Evolutionary conservation across 2,113 vertebrate genomes (phyloP).

Genomic region (Entomyzon cyanotis): DNA sequence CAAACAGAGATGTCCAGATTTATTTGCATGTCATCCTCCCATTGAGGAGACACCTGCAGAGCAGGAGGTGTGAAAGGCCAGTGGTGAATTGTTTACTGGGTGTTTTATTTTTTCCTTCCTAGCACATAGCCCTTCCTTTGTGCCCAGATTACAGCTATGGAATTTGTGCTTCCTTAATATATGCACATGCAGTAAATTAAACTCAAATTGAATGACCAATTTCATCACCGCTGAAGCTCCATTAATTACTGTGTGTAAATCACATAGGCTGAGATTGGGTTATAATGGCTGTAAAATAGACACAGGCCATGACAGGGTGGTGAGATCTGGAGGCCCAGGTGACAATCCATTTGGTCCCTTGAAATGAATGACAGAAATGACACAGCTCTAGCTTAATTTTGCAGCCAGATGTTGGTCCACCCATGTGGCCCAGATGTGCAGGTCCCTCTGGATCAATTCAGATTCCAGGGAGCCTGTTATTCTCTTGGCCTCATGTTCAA

Average conservation of each 20-base stretch:
- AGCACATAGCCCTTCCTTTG: not conserved
- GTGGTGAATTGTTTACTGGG: not conserved
- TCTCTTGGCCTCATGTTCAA: accelerated
- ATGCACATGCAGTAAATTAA: conserved; percentile 54
- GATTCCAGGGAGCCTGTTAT: not conserved
- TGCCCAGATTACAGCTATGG: not conserved
- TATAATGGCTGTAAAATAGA: conserved; percentile 52
- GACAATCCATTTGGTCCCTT: not conserved
- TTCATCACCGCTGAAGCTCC: conserved; percentile 48
- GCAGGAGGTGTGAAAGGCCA: not conserved
- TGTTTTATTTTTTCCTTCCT: not conserved
- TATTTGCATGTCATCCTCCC: not conserved
- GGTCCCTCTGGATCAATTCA: not conserved
- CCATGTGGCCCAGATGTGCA: not conserved
- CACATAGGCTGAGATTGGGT: conserved; percentile 38
- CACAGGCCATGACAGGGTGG: not conserved
- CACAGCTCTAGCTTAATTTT: not conserved
- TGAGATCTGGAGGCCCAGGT: not conserved
- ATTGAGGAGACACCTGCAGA: accelerated
- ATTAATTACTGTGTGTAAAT: conserved; percentile 64
- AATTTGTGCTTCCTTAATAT: conserved; percentile 25
- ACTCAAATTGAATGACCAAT: conserved; percentile 36
- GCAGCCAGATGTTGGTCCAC: not conserved
- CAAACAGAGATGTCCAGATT: not conserved
- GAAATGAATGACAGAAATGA: not conserved